Evolutionary conservation across 2,888 invertebrate species (phyloP), one percentile per base, ranked within the genome.

Genomic region (Lepidocyrtoides sp.): DNA sequence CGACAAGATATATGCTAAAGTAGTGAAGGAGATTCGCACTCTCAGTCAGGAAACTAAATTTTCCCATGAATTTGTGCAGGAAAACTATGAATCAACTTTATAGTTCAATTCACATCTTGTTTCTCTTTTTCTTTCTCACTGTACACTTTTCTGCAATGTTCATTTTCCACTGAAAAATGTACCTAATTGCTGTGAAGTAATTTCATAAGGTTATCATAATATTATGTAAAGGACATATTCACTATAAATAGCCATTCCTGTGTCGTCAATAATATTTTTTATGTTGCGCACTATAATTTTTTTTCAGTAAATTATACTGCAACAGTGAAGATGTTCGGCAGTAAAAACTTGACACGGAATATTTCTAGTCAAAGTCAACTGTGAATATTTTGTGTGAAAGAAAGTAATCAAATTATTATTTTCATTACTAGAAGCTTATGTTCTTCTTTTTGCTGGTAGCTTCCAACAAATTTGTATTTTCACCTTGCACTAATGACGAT

Each of bases 401-500:
- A n/a, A n/a, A n/a, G n/a, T n/a, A n/a, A 51, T 10, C 2, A 66
- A 66, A 1, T 14, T 32, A 66, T 26, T 26, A 66, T 14, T 66
- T 32, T 66, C n/a, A 10, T 66, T 32, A 66, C 14, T 17, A n/a
- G 7, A 32, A n/a, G 32, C n/a, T n/a, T n/a, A n/a, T n/a, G n/a
- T n/a, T n/a, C n/a, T 32, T 32, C 32, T 32, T 32, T 5, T 29
- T 32, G 14, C 32, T 7, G 4, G 32, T 32, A 10, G n/a, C 4
- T 14, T 12, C 29, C 32, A 29, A 17, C 44, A 41, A 48, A 10
- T 5, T 23, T 44, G 20, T 48, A 72, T 72, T 72, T 72, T 72
- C 72, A 72, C 72, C 72, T 72, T 44, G 23, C 44, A 48, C 23
- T 41, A 48, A 48, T 48, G 41, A 12, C n/a, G n/a, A n/a, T 48